Base-by-base conservation (phyloP, 2,797 vertebrate species). In the Gymnopithys bicolor region DNA sequence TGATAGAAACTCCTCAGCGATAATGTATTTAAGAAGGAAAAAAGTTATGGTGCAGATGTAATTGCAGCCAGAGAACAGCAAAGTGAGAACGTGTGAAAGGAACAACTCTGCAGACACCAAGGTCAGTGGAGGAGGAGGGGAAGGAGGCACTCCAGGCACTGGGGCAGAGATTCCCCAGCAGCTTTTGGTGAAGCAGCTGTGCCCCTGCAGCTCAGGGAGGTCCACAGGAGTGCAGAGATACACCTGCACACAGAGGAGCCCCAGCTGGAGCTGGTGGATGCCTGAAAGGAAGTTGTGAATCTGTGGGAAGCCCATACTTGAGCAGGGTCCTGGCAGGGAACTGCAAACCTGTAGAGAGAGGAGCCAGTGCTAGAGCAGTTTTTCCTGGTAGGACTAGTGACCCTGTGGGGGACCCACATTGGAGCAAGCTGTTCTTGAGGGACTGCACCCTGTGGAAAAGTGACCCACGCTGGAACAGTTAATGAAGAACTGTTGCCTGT, bases 191-290 rank as follows among this genome's bases (percentile, higher is more conserved):
- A 33, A 24, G n/a, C 23, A 58, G 35, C 9, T 51, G 45, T 66
- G 27, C 3, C 35, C 25, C 13, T 0, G 0, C 33, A 7, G 43
- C 23, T 5, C 28, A 1, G 10, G 13, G n/a, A 37, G 28, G 15
- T 21, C 9, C 9, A 4, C 43, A 60, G 51, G 27, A 27, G 28
- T 46, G 23, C 55, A 60, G 55, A 39, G 24, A 53, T 19, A 16
- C 28, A 9, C 28, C n/a, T 68, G 28, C n/a, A 24, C n/a, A 1
- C 46, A 45, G n/a, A 66, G 45, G 13, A 87, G n/a, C 16, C 52
- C 62, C 35, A 28, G 4, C 6, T 10, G 8, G 24, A 39, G 52
- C 37, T 80, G 17, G 45, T 52, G n/a, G 23, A 24, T 80, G 59
- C 45, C 19, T n/a, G 67, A 51, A 68, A 45, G 14, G n/a, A 43